Evolutionary conservation across 1,140 invertebrate genomes (phyloP), one percentile per base, ranked within the genome.

Genomic region (Hyles vespertilio): DNA sequence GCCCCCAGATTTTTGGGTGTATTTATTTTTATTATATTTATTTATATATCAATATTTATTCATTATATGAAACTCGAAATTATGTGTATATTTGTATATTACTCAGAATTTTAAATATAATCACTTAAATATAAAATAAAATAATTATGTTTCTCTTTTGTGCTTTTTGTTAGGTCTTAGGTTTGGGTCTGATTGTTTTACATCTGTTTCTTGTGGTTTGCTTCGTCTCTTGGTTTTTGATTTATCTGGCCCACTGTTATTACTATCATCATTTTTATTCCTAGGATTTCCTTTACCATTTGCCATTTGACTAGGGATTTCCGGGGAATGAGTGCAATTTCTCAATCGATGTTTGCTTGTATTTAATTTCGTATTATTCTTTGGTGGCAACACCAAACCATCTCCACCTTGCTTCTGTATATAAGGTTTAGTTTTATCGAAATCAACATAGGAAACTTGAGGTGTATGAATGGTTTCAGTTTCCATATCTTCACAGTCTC

Each of bases 351-450:
- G 44, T 64, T 68, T 74, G 44, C 32, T 63, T 6, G 58, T 51
- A 51, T 51, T 51, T 49, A 49, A 12, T 58, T 47, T 69, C 52
- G 58, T 47, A 34, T 59, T 66, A 56, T 47, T 76, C 59, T 69
- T 78, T 61, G 54, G 64, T 36, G 69, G 50, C 62, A 59, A 62
- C 49, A 64, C 45, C 51, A 32, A 9, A 5, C 65, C 70, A 65
- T 83, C 74, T 51, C 69, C 69, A 54, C 51, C 69, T 69, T 74
- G 67, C 59, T 70, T 77, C 59, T 69, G 59, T 49, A 34, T 48
- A 50, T 67, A 63, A 48, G 84, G 79, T 56, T 83, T 85, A 40
- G 78, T 85, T 72, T 85, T 84, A 48, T 84, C 76, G 72, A 87
- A 84, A 57, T 85, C 74, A 32, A 87, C 69, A 73, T 84, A 81